Base-by-base conservation (phyloP, 2,797 vertebrate genomes). In the Notolabrus celidotus region DNA sequence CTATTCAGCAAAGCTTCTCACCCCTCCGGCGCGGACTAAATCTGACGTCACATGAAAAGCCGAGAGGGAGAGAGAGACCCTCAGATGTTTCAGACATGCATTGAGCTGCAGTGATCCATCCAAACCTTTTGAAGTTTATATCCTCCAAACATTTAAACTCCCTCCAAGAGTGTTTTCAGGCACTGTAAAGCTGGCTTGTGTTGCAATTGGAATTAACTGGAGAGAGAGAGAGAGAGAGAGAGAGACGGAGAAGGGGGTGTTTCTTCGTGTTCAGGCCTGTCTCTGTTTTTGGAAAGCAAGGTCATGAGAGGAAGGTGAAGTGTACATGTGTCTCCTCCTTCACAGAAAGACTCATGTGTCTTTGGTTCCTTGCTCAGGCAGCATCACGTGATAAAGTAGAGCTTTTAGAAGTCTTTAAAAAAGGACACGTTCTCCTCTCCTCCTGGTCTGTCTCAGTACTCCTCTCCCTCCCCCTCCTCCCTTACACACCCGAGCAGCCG, bases 101-200 rank as follows among this genome's bases (percentile, higher is more conserved):
- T 7, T 52, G 63, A 84, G 71, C 75, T 55, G 58, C 71, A 65
- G 64, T n/a, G 70, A 79, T 79, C 63, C 67, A 42, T 42, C 54
- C 29, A 14, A 80, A 61, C 65, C 83, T 58, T 88, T 87, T 80
- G 79, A 89, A 82, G 83, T 80, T 88, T 61, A 67, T 67, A 72
- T 74, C 83, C 76, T 67, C 23, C 27, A 59, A 79, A 81, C 57
- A 78, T 66, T 77, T 58, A 52, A 65, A 67, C 53, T 19, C 54
- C 39, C 52, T 67, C 43, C 71, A 55, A 36, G 8, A 42, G 47
- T 10, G 51, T 71, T 58, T 67, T 19, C 25, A 54, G 55, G 55
- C 29, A 16, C 17, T 5, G 58, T 5, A 8, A 51, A 68, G 67
- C 15, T 7, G 27, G 39, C 33, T 53, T 17, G 54, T 64, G 49